These are phyloP conservation scores for Cyphomyrmex costatus DNA, from an alignment of 1,140 invertebrate species.

Conservation along the genomic window DNA sequence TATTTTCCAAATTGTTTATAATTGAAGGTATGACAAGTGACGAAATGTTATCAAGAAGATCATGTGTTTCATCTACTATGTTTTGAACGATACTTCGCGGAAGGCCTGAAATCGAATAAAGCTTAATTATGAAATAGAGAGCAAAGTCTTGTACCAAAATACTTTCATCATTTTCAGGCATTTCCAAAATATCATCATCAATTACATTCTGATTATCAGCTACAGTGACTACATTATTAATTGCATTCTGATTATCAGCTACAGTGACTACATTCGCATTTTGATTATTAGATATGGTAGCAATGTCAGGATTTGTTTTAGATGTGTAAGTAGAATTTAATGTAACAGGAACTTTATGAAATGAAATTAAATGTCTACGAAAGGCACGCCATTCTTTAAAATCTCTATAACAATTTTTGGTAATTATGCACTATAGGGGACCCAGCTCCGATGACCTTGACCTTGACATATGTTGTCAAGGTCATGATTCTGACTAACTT, in stretches of 20 bases:
- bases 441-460: too few relatives aligned
- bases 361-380: neutral
- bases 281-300: neutral
- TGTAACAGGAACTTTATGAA: neutral
- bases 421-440: too few relatives aligned
- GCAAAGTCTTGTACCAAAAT: neutral
- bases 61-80: neutral
- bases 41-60: neutral
- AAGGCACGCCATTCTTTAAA: slow-evolving; percentile 1
- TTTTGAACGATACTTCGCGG: neutral
- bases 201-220: neutral
- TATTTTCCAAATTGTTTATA: neutral
- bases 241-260: too few relatives aligned
- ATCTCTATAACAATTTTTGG: neutral
- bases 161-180: neutral
- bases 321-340: neutral
- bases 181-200: neutral
- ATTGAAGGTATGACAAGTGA: neutral
- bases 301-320: neutral
- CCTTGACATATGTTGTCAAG: too few relatives aligned
- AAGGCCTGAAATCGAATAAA: neutral
- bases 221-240: too few relatives aligned
- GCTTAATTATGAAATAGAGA: neutral
- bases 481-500: too few relatives aligned
- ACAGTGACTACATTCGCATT: neutral